Evolutionary conservation across 2,113 vertebrate species (phyloP), one percentile per base, ranked within the genome.

Genomic region (Peromyscus californicus): DNA sequence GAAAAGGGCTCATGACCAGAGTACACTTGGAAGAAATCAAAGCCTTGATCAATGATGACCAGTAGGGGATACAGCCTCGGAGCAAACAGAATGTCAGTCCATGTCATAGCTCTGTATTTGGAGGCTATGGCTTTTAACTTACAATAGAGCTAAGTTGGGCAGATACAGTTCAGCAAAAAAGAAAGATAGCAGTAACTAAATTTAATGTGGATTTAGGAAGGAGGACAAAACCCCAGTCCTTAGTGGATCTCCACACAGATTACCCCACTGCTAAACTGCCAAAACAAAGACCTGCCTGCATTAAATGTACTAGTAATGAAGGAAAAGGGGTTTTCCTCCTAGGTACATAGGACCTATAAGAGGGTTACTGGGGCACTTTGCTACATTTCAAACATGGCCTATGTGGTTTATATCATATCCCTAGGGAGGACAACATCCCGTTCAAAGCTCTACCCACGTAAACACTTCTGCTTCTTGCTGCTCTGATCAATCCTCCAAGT

Each of bases 401-500:
- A 7, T 65, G 85, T 89, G 31, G 63, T 83, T 95, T 96, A 83
- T 91, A 94, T 95, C 36, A 96, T 96, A 6, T 93, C 70, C 79
- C 82, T 74, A 8, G 42, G n/a, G 57, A 94, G 92, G 69, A 90
- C 21, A 63, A n/a, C 29, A 89, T 95, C 69, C 67, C 89, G 96
- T 97, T 89, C 76, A 94, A 95, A 97, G 72, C 75, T 86, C 16
- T 0, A 33, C 88, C 96, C 72, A 24, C 8, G 12, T 88, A 90
- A 96, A 94, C 24, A 36, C 45, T 79, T 93, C 12, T 96, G 72
- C 48, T 96, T 82, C 86, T 89, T 89, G 22, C 59, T 89, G 76
- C 82, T 24, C 95, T 97, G 96, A 97, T 98, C 97, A 98, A 61
- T 97, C 94, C 91, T 95, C 94, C 82, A 87, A 83, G 93, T 87